Conservation (phyloP, 1,140 invertebrate species). For the Neuroterus valhalla region DNA sequence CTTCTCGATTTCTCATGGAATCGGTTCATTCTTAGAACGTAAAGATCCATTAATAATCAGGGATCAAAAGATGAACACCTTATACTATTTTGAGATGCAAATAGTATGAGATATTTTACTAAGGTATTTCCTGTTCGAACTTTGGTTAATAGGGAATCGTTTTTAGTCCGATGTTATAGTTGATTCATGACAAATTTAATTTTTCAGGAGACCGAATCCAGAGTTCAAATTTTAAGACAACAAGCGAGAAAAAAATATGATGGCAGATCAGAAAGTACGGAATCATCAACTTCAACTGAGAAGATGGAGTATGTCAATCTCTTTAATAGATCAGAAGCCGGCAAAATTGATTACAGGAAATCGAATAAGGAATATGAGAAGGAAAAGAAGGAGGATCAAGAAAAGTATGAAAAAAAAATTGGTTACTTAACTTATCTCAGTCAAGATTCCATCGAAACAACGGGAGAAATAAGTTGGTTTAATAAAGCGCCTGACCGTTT, state of each 20-base stretch:
- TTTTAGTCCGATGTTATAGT: not conserved
- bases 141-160: no score
- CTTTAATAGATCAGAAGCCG: constrained; percentile 90
- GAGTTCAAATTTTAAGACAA: constrained; percentile 84
- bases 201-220: constrained; percentile 88
- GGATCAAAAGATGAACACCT: no score
- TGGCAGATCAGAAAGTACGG: not conserved
- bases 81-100: no score
- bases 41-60: no score
- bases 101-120: no score
- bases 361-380: constrained; percentile 92
- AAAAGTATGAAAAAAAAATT: constrained; percentile 98
- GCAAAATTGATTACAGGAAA: constrained; percentile 77
- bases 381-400: constrained; percentile 93
- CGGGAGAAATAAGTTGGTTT: constrained; percentile 89
- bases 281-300: constrained; percentile 66
- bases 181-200: constrained; percentile 36
- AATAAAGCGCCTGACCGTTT: constrained; percentile 79
- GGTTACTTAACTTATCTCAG: constrained; percentile 97
- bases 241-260: constrained; percentile 75
- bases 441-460: constrained; percentile 92
- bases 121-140: no score
- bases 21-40: no score
- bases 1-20: no score
- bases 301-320: constrained; percentile 88